phyloP scores from a whole-genome alignment of 1,140 invertebrate genomes.

The Ditylenchus dipsaci region DNA sequence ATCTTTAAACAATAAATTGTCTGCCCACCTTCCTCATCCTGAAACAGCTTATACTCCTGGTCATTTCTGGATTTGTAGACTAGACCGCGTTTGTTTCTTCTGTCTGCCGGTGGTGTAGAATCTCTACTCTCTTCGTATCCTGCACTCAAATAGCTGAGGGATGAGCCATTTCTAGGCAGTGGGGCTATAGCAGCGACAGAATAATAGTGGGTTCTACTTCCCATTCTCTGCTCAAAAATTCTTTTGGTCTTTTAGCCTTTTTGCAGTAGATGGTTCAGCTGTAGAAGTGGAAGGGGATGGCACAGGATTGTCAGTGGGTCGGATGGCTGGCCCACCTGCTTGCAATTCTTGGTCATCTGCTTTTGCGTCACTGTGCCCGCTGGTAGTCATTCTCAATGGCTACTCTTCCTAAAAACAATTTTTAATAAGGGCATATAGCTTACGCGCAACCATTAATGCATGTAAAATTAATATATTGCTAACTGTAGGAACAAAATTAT shows the following conservation, averaged over 20 bases:
- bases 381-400: too few relatives aligned
- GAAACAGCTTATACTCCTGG: conserved; percentile 30
- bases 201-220: conserved; percentile 3
- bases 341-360: too few relatives aligned
- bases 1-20: too few relatives aligned
- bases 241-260: background rate
- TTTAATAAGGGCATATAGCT: too few relatives aligned
- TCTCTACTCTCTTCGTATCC: background rate
- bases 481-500: too few relatives aligned
- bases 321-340: too few relatives aligned
- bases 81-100: conserved; percentile 7
- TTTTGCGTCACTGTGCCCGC: too few relatives aligned
- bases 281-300: too few relatives aligned
- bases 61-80: conserved; percentile 26
- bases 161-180: background rate
- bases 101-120: background rate
- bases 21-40: conserved; percentile 22
- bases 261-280: background rate
- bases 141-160: background rate
- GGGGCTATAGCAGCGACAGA: background rate
- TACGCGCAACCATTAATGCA: too few relatives aligned
- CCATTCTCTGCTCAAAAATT: background rate
- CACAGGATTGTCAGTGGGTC: too few relatives aligned
- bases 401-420: too few relatives aligned
- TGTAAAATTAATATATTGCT: too few relatives aligned